Evolutionary conservation across 2,888 invertebrate genomes (phyloP).

Genomic region (Hirtodrosophila trivittata): DNA sequence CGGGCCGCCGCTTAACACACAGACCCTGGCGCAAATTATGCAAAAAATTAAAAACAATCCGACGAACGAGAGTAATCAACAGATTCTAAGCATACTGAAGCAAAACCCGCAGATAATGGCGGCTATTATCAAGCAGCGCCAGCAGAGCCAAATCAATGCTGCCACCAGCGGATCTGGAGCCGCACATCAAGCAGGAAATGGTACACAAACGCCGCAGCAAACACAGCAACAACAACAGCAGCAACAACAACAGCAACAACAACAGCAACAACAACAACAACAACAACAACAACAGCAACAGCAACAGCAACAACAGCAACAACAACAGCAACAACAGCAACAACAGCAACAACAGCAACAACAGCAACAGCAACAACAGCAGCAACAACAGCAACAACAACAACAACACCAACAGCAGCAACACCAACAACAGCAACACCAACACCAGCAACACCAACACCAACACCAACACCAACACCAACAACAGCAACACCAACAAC

Average conservation of each 20-base stretch:
- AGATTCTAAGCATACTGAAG: slow-evolving; percentile 94
- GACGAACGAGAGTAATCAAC: slow-evolving; percentile 95
- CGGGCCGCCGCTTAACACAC: slow-evolving; percentile 84
- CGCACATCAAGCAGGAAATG: slow-evolving; percentile 71
- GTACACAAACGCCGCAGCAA: slow-evolving; percentile 76
- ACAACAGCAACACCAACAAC: slow-evolving; percentile 83
- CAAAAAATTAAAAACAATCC: slow-evolving; percentile 95
- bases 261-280: slow-evolving; percentile 82
- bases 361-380: slow-evolving; percentile 84
- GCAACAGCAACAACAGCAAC: slow-evolving; percentile 69
- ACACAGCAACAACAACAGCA: slow-evolving; percentile 73
- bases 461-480: slow-evolving; percentile 72
- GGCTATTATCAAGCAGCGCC: slow-evolving; percentile 95
- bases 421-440: slow-evolving; percentile 83
- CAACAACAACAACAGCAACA: slow-evolving; percentile 78
- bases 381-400: slow-evolving; percentile 72
- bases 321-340: no score
- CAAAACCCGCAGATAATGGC: slow-evolving; percentile 98
- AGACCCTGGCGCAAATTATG: slow-evolving; percentile 93
- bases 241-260: slow-evolving; percentile 69
- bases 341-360: slow-evolving; percentile 88
- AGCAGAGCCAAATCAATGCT: slow-evolving; percentile 84
- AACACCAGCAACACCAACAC: slow-evolving; percentile 69
- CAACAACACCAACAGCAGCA: slow-evolving; percentile 65
- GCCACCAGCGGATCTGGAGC: slow-evolving; percentile 67